Evolutionary conservation across 2,113 vertebrate genomes (phyloP).

Genomic region (Callorhinus ursinus): DNA sequence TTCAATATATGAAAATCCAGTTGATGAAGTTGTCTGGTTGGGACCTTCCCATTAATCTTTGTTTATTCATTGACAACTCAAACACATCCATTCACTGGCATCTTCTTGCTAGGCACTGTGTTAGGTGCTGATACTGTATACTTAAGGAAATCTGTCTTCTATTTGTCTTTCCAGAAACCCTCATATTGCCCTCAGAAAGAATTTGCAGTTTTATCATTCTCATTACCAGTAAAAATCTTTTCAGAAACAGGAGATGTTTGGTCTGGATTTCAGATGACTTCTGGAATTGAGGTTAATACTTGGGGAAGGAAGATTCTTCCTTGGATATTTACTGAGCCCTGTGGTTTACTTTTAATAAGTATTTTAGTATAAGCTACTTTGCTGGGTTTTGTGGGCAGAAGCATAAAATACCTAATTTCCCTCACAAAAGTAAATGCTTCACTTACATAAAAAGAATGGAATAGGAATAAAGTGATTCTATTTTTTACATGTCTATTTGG

Average conservation of each 20-base stretch:
- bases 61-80: background rate
- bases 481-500: background rate
- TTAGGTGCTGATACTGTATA: background rate
- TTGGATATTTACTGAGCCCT: background rate
- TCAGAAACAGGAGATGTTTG: background rate
- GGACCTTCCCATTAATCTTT: background rate
- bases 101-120: background rate
- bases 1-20: background rate
- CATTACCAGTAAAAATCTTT: background rate
- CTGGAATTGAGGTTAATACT: background rate
- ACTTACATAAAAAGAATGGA: background rate
- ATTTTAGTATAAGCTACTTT: constrained; percentile 41
- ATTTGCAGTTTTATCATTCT: constrained; percentile 14
- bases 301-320: background rate
- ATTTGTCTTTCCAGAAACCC: background rate
- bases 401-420: constrained; percentile 27
- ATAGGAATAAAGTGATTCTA: background rate
- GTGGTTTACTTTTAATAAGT: constrained; percentile 43
- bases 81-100: background rate
- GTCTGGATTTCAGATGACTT: background rate
- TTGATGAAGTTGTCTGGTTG: background rate
- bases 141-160: background rate
- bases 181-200: background rate
- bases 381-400: constrained; percentile 23
- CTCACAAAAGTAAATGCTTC: background rate